Evolutionary conservation across 2,888 invertebrate species (phyloP), one percentile per base, ranked within the genome.

Genomic region (Entomobrya proxima): DNA sequence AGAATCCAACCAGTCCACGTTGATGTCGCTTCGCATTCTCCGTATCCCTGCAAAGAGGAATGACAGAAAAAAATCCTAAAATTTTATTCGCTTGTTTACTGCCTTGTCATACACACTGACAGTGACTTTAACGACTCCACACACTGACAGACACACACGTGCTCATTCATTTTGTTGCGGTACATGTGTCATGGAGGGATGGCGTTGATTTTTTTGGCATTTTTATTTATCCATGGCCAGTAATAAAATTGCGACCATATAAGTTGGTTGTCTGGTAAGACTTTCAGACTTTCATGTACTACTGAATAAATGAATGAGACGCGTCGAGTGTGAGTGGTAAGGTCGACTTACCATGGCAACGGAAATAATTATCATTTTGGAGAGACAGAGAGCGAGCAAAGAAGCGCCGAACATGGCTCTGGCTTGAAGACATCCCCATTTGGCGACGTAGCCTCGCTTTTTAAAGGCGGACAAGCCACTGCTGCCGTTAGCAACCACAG

Each of bases 1-100:
- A 90, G 89, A 87, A 90, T 89, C 90, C 90, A 90, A 75, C 90
- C 90, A 55, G 90, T 88, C 90, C 90, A 90, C 44, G 89, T 89
- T 30, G 90, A 90, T 52, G 89, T 84, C 55, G 86, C 89, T 74
- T 90, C 90, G 87, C 90, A 90, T 85, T 90, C 90, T 69, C 90
- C 90, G 55, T 89, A 89, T 86, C 88, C 89, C 90, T 90, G 75
- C 6, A 79, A 78, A 7, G 55, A 50, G 74, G 64, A 15, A 11
- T 37, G n/a, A 44, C 79, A 64, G 37, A 83, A 52, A 61, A 52
- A 76, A 47, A 32, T 72, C 50, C 44, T 79, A 76, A 77, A 83
- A 32, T 86, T 86, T 86, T 84, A 86, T 86, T 86, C 50, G 24
- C 67, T 52, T 74, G 83, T 86, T 86, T 86, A 86, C 58, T 61